Percentiles rank a stretch among this genome's conserved stretches.
These are phyloP conservation scores for Hexactinellida sp. DNA, from an alignment of 37 sponge, comb jelly and placozoan species.

Conservation along the genomic window DNA sequence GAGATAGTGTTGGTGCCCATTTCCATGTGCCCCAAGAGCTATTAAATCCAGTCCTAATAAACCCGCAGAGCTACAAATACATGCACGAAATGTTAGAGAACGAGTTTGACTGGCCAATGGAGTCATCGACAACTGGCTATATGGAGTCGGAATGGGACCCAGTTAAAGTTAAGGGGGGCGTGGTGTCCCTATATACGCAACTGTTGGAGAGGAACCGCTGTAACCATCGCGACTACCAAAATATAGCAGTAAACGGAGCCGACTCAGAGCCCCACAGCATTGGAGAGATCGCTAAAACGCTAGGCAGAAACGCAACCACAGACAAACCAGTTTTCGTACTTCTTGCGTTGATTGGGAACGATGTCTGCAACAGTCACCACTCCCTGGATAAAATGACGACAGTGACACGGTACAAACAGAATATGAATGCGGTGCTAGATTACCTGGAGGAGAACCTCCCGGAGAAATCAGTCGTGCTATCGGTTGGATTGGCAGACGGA, in stretches of 20 bases:
- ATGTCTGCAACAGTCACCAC: conserved; percentile 73
- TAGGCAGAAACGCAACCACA: conserved; percentile 24
- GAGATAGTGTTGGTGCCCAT: conserved; percentile 82
- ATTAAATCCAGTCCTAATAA: conserved; percentile 44
- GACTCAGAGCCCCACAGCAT: conserved; percentile 38
- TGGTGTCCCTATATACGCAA: conserved; percentile 56
- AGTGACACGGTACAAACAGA: conserved; percentile 57
- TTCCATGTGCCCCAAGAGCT: conserved; percentile 74
- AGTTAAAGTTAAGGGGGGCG: conserved; percentile 35
- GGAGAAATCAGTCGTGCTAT: conserved; percentile 43
- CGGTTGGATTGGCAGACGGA: conserved; percentile 66
- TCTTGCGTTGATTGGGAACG: conserved; percentile 71
- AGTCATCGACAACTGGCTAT: conserved; percentile 60
- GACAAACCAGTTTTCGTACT: conserved; percentile 56
- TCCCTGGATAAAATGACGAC: conserved; percentile 70
- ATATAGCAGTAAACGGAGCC: conserved; percentile 82
- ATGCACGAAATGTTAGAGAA: conserved; percentile 57
- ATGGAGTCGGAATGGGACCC: conserved; percentile 38
- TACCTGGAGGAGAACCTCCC: conserved; percentile 56
- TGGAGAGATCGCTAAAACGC: conserved; percentile 33
- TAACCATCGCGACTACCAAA: conserved; percentile 87
- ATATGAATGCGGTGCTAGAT: conserved; percentile 33
- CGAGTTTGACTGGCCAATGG: conserved; percentile 91
- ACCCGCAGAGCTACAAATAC: conserved; percentile 40
- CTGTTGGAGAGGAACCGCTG: conserved; percentile 48